A percentile compares a stretch with the other conserved stretches of the same genome.
Evolutionary conservation across 2,888 invertebrate genomes (phyloP).

Genomic region (Drosophila stalkeri): DNA sequence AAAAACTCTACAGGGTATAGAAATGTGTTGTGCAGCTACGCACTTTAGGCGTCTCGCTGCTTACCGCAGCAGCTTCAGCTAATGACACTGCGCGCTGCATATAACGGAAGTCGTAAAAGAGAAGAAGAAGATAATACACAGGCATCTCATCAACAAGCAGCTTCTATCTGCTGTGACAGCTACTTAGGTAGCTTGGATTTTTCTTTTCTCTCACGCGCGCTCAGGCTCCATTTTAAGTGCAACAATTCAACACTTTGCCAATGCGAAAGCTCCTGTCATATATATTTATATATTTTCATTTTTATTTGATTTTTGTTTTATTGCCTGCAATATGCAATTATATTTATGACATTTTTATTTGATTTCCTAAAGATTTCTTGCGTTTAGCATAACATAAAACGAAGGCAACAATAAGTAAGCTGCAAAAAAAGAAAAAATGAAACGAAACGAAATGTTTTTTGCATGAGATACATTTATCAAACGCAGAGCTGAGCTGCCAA

Average conservation of each 20-base stretch:
- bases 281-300: constrained; percentile 12
- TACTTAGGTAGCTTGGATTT: constrained; percentile 11
- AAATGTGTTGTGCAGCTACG: not conserved
- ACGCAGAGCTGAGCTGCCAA: constrained; percentile 59
- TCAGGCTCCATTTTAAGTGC: constrained; percentile 1
- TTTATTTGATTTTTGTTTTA: constrained; percentile 38
- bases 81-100: constrained; percentile 51
- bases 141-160: constrained; percentile 45
- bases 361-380: constrained; percentile 72
- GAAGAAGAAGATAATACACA: constrained; percentile 31
- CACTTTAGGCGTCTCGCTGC: constrained; percentile 14
- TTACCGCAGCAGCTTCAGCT: constrained; percentile 40
- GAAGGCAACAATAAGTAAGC: constrained; percentile 16
- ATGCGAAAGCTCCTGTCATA: constrained; percentile 2
- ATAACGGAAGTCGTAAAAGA: constrained; percentile 36
- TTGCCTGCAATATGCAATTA: constrained; percentile 63
- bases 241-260: constrained; percentile 32
- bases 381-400: constrained; percentile 65
- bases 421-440: constrained; percentile 6
- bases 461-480: constrained; percentile 68
- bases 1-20: constrained; percentile 34
- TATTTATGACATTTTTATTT: constrained; percentile 77
- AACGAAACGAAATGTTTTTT: constrained; percentile 28
- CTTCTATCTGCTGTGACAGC: constrained; percentile 25
- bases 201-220: not conserved